Evolutionary conservation across 2,797 vertebrate species (phyloP), one percentile per base, ranked within the genome.

Genomic region (Acanthiza pusilla): DNA sequence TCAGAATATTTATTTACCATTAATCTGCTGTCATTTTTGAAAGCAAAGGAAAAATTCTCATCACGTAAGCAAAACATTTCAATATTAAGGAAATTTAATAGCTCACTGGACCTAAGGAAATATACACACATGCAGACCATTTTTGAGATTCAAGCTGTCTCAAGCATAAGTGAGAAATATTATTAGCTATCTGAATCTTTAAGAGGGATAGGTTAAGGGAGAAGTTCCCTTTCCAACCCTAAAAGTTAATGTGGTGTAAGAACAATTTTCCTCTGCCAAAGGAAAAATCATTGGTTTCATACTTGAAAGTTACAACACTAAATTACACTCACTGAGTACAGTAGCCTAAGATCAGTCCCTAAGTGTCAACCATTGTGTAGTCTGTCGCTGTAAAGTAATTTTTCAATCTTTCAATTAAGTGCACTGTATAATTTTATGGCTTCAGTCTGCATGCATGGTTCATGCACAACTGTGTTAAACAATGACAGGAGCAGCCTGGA

Each of bases 331-430:
- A 67, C 61, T 89, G 71, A 85, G 27, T 85, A 82, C 53, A 68
- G 82, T 85, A 85, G 92, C 40, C 77, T 88, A 78, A 92, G 84
- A 94, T 91, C 88, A 82, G 86, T 91, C 71, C 72, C 67, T 71
- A 81, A 72, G 51, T 86, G 92, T 95, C 87, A 95, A 74, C 73
- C 76, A 90, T 89, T 95, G 87, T 85, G 85, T 70, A 84, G 92
- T 72, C 70, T 93, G 92, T 91, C 38, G 1, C 79, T 76, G 66
- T 47, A 83, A 94, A 92, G 91, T 58, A 93, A 92, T 96, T 94
- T 97, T 94, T 94, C 92, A 91, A 54, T 96, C 89, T 96, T 94
- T 96, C 94, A 85, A 75, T 92, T 93, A 96, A 88, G 62, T 2
- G 3, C 66, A 83, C 78, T 88, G 82, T 91, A 88, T 94, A 93